Percentiles rank a stretch among this genome's conserved stretches.
Conservation (phyloP, 2,797 vertebrate genomes). For the Vespertilio murinus region DNA sequence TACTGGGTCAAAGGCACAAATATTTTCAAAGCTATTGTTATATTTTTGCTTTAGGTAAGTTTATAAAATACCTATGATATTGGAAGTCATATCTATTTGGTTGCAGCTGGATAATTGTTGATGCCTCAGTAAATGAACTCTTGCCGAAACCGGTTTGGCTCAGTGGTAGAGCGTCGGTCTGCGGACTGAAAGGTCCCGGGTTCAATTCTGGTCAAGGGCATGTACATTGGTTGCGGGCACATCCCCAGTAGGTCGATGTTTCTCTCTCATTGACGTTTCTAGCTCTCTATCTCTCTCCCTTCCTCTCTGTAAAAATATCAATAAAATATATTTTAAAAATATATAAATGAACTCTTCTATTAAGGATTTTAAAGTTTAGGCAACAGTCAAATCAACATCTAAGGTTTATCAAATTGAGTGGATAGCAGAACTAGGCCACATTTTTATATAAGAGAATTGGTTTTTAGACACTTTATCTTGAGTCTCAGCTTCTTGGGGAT, state of each 20-base stretch:
- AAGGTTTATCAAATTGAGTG: not conserved
- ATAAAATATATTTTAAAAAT: too few species aligned
- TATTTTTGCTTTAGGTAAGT: conserved; percentile 34
- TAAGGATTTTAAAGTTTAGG: conserved; percentile 27
- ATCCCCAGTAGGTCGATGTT: too few species aligned
- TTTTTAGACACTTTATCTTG: not conserved
- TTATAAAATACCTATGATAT: not conserved
- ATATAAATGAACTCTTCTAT: conserved; percentile 8
- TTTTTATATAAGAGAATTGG: not conserved
- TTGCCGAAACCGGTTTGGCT: too few species aligned
- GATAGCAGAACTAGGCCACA: not conserved
- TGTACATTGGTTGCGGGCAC: too few species aligned
- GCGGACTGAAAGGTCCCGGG: too few species aligned
- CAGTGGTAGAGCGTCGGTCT: too few species aligned
- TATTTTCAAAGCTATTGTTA: not conserved
- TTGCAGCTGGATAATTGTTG: conserved; percentile 2
- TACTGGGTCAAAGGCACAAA: not conserved
- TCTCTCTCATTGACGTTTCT: too few species aligned
- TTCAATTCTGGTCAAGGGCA: too few species aligned
- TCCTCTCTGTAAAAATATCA: too few species aligned
- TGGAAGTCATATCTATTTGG: not conserved
- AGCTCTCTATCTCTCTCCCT: too few species aligned
- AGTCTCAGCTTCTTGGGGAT: not conserved
- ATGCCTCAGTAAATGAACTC: conserved; percentile 16
- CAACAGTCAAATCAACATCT: not conserved